Base-by-base conservation (phyloP, 2,797 vertebrate genomes). In the Scarus forsteni region DNA sequence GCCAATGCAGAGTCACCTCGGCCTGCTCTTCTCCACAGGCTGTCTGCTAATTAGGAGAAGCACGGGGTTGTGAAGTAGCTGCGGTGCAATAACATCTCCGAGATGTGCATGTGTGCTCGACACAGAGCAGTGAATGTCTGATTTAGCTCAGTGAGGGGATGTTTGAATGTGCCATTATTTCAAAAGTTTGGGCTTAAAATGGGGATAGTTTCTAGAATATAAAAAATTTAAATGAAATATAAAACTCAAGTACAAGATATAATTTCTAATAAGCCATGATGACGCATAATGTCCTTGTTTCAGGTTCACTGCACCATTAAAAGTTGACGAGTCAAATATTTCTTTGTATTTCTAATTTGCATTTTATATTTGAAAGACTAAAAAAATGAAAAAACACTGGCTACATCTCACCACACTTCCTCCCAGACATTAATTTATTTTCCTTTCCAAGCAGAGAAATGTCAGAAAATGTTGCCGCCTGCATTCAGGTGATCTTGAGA, bases 21-120 rank as follows among this genome's bases (percentile, higher is more conserved):
- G 65, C 69, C 46, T 52, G 18, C 73, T 44, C 84, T 72, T 79
- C 87, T 80, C 85, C 46, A 71, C 85, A 72, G 76, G 87, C 83
- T 59, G 70, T 59, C 84, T 80, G 73, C 85, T 88, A 90, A 90
- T 88, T 87, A 88, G 83, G 56, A 75, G 66, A 52, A 70, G 78
- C 81, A 66, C 64, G 68, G 81, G 83, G 73, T 76, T 70, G 79
- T 66, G 75, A 82, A 80, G 77, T 57, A 56, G 81, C 74, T 53
- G 66, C 12, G 7, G 44, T 62, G 77, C 54, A 81, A 81, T 83
- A 73, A 77, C 59, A 59, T 74, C 76, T 61, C 75, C 78, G 78
- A 79, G 81, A 74, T 46, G 61, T 58, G 79, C 58, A 59, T 45
- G 70, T 8, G 1, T 52, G 45, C 55, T 71, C 75, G 54, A 77